A percentile compares a stretch with the other conserved stretches of the same genome.
Conservation (phyloP, 1,140 invertebrate species). For the Akabosia matsudoensis region DNA sequence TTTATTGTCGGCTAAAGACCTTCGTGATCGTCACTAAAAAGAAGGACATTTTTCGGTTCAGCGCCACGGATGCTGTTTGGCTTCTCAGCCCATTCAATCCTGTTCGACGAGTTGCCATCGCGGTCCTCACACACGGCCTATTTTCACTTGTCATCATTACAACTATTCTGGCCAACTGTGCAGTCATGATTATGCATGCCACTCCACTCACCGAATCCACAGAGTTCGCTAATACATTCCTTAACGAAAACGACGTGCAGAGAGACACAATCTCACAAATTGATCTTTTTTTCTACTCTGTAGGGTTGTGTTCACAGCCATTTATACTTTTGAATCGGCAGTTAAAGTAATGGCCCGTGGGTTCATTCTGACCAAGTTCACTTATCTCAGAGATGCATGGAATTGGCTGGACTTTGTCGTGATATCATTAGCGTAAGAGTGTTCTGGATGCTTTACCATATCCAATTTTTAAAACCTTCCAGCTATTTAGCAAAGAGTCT, state of each 20-base stretch:
- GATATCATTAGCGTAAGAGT: conserved; percentile 99
- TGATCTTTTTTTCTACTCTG: background rate
- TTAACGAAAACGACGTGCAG: background rate
- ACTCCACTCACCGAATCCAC: conserved; percentile 89
- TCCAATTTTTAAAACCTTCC: too few relatives aligned
- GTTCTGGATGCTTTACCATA: too few relatives aligned
- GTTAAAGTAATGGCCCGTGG: conserved; percentile 98
- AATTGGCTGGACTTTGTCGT: conserved; percentile 99
- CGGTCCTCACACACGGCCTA: conserved; percentile 93
- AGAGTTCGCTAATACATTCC: conserved; percentile 62
- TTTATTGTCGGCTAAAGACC: conserved; percentile 61
- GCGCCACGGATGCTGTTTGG: conserved; percentile 91
- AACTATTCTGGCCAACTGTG: conserved; percentile 95
- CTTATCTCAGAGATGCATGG: conserved; percentile 99
- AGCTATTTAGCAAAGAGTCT: too few relatives aligned
- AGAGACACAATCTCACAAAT: background rate
- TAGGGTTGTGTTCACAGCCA: conserved; percentile 98
- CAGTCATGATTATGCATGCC: conserved; percentile 95
- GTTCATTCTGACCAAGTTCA: conserved; percentile 97
- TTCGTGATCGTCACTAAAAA: conserved; percentile 97
- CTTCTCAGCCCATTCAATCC: conserved; percentile 94
- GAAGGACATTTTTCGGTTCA: conserved; percentile 98
- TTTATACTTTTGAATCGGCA: conserved; percentile 98
- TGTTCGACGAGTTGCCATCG: conserved; percentile 79
- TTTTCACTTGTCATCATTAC: conserved; percentile 97